Evolutionary conservation across 2,888 invertebrate genomes (phyloP).

Genomic region (Lysandra bellargus): DNA sequence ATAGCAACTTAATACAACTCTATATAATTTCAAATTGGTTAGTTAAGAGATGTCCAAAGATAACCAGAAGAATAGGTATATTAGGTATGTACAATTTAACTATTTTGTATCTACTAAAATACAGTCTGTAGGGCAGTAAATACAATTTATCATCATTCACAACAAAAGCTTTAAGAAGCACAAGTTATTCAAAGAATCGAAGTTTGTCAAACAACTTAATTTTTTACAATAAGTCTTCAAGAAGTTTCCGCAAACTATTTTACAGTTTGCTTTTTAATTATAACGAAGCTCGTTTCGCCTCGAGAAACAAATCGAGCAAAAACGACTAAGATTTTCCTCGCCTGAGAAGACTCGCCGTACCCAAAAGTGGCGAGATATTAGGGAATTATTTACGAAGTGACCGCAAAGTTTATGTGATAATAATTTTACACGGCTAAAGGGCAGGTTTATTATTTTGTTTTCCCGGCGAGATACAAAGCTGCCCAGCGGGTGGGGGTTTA

Average conservation of each 20-base stretch:
- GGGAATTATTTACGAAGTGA: conserved; percentile 50
- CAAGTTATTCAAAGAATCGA: conserved; percentile 10
- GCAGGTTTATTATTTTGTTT: conserved; percentile 54
- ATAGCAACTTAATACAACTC: too few species aligned
- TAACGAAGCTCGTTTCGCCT: background rate
- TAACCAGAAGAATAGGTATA: too few species aligned
- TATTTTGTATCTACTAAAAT: background rate
- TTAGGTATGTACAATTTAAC: too few species aligned
- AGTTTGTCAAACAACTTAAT: conserved; percentile 15
- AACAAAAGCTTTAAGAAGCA: background rate
- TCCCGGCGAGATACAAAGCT: conserved; percentile 60
- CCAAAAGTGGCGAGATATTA: conserved; percentile 17
- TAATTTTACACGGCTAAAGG: conserved; percentile 27
- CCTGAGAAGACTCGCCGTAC: background rate
- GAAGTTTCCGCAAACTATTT: conserved; percentile 14
- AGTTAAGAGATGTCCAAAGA: too few species aligned
- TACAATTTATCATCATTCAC: background rate
- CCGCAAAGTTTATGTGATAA: conserved; percentile 28
- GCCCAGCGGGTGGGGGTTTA: conserved; percentile 73
- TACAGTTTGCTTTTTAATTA: conserved; percentile 13
- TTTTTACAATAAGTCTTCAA: conserved; percentile 12
- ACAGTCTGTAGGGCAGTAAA: background rate
- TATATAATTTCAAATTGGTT: too few species aligned
- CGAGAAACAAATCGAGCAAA: background rate
- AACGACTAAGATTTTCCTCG: background rate